A percentile compares a stretch with the other conserved stretches of the same genome.
phyloP scores from a whole-genome alignment of 2,797 vertebrate species.

The Merluccius polli region DNA sequence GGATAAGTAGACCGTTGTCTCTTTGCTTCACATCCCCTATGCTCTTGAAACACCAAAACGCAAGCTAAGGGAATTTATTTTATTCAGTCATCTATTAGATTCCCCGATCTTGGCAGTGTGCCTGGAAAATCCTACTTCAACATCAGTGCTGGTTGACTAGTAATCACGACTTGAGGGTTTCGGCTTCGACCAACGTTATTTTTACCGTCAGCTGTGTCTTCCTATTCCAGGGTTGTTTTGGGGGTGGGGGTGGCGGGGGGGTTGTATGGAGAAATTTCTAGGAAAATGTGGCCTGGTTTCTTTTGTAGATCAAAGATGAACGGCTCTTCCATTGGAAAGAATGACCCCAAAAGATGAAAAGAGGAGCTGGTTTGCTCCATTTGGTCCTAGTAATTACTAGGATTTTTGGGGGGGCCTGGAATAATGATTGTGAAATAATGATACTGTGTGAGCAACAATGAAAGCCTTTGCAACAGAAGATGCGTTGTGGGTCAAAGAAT shows the following conservation, averaged over 20 bases:
- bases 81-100: neutral
- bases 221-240: neutral
- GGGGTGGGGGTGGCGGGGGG: neutral
- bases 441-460: neutral
- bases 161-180: neutral
- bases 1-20: neutral
- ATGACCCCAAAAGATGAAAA: neutral
- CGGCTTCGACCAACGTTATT: neutral
- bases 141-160: neutral
- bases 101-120: neutral
- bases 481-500: neutral
- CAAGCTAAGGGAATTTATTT: neutral
- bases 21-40: neutral
- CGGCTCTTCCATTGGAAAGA: neutral
- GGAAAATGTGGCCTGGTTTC: conserved; percentile 39
- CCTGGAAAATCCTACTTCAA: neutral
- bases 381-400: neutral
- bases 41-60: neutral
- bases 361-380: neutral
- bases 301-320: conserved; percentile 20
- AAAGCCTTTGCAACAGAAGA: neutral
- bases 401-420: neutral
- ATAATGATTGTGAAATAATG: neutral
- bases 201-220: neutral
- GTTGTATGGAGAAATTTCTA: conserved; percentile 14